Conservation (phyloP, 2,113 vertebrate species). For the Atlantisia rogersi region DNA sequence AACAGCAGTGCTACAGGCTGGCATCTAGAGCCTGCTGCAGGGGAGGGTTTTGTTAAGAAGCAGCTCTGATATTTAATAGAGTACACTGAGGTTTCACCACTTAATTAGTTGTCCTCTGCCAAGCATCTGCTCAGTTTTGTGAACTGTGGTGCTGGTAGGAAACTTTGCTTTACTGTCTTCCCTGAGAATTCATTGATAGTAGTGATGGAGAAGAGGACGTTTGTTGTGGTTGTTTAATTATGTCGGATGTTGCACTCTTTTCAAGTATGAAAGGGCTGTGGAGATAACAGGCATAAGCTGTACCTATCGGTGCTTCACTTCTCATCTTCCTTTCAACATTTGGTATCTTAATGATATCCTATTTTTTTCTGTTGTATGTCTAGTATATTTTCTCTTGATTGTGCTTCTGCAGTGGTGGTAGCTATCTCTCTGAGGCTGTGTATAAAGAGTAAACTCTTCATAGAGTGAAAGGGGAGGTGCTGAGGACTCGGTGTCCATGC, state of each 20-base stretch:
- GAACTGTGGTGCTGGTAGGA: not conserved
- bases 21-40: not conserved
- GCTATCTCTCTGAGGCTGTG: not conserved
- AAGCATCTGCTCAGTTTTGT: not conserved
- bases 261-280: not conserved
- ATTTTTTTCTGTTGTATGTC: not conserved
- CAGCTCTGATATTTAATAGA: not conserved
- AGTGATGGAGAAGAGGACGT: not conserved
- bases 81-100: constrained; percentile 9
- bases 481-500: accelerated
- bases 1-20: not conserved
- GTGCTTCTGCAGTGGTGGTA: not conserved
- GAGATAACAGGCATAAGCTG: constrained; percentile 6
- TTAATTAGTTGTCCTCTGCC: not conserved
- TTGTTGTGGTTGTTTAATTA: constrained; percentile 33
- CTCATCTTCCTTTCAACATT: constrained; percentile 34
- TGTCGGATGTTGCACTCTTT: not conserved
- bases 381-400: constrained; percentile 10
- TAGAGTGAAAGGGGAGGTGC: not conserved
- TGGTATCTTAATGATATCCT: constrained; percentile 48
- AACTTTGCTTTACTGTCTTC: not conserved
- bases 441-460: not conserved
- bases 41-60: not conserved
- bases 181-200: not conserved
- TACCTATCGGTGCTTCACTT: not conserved